A percentile compares a stretch with the other conserved stretches of the same genome.
Evolutionary conservation across 2,888 invertebrate species (phyloP).

Genomic region (Syrista parreyssii): DNA sequence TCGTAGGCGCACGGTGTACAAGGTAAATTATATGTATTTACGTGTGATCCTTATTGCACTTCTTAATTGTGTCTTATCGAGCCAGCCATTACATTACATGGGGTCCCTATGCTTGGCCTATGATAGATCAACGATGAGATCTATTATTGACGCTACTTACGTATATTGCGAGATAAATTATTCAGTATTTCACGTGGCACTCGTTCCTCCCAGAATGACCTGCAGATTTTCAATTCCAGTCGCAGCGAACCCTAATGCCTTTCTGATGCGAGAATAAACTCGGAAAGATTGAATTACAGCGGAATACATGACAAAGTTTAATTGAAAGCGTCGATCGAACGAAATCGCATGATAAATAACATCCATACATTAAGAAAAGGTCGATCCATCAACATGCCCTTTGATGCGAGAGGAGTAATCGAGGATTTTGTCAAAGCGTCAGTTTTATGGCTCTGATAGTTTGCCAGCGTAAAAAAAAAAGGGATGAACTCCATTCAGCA

Average conservation of each 20-base stretch:
- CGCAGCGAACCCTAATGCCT: neutral
- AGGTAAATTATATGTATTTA: too few relatives aligned
- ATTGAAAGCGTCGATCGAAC: constrained; percentile 6
- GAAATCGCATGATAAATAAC: constrained; percentile 15
- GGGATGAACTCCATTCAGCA: neutral
- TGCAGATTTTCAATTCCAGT: neutral
- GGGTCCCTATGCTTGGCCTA: neutral
- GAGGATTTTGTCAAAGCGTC: neutral
- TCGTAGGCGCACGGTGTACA: too few relatives aligned
- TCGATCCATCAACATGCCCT: constrained; percentile 2
- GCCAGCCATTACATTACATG: neutral
- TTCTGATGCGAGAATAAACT: constrained; percentile 3
- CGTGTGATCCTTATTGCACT: too few relatives aligned
- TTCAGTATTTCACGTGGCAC: neutral
- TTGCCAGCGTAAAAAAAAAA: neutral
- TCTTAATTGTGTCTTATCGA: neutral
- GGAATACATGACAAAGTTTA: neutral
- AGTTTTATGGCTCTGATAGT: neutral
- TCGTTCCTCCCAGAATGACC: neutral
- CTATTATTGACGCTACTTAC: neutral
- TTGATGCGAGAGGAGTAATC: neutral
- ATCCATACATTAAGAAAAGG: neutral
- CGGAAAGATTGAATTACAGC: neutral
- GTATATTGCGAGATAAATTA: neutral
- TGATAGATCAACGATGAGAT: neutral